These are phyloP conservation scores for Oostethus manadensis DNA, from an alignment of 2,113 vertebrate genomes.

Conservation along the genomic window DNA sequence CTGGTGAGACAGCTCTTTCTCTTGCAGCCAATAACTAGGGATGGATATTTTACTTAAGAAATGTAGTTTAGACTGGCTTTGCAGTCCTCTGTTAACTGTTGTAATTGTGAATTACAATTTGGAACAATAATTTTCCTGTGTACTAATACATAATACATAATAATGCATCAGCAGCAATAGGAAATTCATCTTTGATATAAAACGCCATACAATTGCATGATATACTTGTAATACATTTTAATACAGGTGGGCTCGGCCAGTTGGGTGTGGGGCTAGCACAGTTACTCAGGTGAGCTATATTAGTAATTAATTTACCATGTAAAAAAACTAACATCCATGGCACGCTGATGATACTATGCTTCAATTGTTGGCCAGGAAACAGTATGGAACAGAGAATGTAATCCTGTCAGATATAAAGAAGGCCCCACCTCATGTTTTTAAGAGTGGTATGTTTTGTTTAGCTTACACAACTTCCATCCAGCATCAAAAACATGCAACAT, in stretches of 20 bases:
- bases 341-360: not conserved
- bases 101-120: slow-evolving; percentile 36
- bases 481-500: no score
- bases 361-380: slow-evolving; percentile 51
- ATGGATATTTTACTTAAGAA: not conserved
- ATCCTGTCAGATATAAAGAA: slow-evolving; percentile 77
- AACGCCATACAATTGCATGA: not conserved
- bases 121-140: slow-evolving; percentile 24
- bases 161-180: slow-evolving; percentile 21
- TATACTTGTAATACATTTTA: slow-evolving; percentile 6
- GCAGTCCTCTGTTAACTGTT: no score
- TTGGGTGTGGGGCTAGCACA: slow-evolving; percentile 72
- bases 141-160: not conserved
- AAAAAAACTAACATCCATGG: not conserved
- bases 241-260: slow-evolving; percentile 72
- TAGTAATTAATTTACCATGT: not conserved
- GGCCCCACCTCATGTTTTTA: slow-evolving; percentile 60
- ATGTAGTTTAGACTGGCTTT: no score
- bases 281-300: slow-evolving; percentile 61
- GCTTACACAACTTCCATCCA: not conserved
- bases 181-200: slow-evolving; percentile 6
- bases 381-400: slow-evolving; percentile 71
- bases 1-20: slow-evolving; percentile 47
- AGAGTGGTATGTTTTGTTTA: slow-evolving; percentile 54
- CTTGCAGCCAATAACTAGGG: not conserved